phyloP scores from a whole-genome alignment of 2,888 invertebrate genomes.

The Nymphalis c-album region DNA sequence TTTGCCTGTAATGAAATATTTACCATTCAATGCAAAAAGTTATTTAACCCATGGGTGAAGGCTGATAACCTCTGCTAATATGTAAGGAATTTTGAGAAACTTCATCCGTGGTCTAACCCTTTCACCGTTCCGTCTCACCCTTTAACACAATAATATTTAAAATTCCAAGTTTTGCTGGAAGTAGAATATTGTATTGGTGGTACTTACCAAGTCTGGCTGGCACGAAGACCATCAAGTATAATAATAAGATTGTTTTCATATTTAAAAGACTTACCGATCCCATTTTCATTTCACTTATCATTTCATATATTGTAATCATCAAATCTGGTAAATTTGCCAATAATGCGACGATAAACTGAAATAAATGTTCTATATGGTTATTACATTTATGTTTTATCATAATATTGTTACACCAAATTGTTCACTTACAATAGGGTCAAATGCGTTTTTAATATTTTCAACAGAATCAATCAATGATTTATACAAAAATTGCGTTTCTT shows the following conservation, averaged over 20 bases:
- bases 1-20: not conserved
- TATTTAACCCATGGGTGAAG: too few species aligned
- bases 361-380: not conserved
- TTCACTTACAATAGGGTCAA: conserved; percentile 19
- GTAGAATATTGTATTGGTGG: too few species aligned
- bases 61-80: too few species aligned
- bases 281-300: not conserved
- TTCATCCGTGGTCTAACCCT: too few species aligned
- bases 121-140: too few species aligned
- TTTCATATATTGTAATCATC: not conserved
- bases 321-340: not conserved
- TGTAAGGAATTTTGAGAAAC: not conserved
- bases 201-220: not conserved
- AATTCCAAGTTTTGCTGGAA: too few species aligned
- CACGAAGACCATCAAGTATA: too few species aligned
- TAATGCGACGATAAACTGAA: not conserved
- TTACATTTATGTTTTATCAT: not conserved
- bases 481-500: conserved; percentile 14
- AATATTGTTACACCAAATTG: not conserved
- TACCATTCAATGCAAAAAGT: too few species aligned
- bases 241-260: too few species aligned
- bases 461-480: conserved; percentile 15
- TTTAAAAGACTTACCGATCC: not conserved
- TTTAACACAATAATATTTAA: too few species aligned
- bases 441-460: conserved; percentile 1